phyloP scores from a whole-genome alignment of 2,797 vertebrate species.

The Thamnophis elegans region DNA sequence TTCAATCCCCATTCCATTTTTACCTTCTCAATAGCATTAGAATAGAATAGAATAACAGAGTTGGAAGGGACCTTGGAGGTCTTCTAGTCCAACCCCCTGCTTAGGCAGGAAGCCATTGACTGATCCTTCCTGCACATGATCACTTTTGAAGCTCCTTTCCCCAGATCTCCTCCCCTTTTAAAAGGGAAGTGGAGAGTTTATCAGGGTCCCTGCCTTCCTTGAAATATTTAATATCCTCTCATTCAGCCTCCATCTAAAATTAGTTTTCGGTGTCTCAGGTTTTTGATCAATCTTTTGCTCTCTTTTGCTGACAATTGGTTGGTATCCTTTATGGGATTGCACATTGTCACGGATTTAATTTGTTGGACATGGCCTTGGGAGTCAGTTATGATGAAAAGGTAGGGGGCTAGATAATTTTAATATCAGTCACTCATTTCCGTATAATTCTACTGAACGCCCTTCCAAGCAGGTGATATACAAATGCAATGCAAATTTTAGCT shows the following conservation, averaged over 20 bases:
- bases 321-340: neutral
- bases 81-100: too few species aligned
- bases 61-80: too few species aligned
- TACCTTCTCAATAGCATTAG: neutral
- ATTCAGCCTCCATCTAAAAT: neutral
- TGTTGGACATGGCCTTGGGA: neutral
- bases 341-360: neutral
- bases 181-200: neutral
- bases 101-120: neutral
- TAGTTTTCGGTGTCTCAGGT: neutral
- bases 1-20: neutral
- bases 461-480: neutral
- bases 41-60: too few species aligned
- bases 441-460: neutral
- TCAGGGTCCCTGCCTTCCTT: neutral
- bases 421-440: neutral
- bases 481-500: neutral
- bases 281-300: neutral
- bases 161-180: neutral
- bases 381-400: neutral
- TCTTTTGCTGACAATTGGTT: neutral
- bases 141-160: neutral
- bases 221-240: neutral
- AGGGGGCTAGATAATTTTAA: neutral
- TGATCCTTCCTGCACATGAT: neutral